Base-by-base conservation (phyloP, 2,113 vertebrate genomes). In the Geococcyx californianus region DNA sequence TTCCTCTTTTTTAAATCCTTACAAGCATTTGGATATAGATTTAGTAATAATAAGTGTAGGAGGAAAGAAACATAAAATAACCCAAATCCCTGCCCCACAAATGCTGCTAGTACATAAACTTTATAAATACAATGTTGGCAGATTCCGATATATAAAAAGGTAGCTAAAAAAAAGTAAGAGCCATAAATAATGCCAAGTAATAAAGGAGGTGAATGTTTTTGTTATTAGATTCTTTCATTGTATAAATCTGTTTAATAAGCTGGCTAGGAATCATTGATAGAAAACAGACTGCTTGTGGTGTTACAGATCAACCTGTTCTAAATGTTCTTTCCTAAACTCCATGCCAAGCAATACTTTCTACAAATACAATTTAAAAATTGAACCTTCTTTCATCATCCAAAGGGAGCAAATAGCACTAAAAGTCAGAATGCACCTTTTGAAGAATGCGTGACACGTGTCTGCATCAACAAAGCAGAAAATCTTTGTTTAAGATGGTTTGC, bases 191-290 rank as follows among this genome's bases (percentile, higher is more conserved):
- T 97, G 97, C 98, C 97, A 98, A 97, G 97, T 98, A 98, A 98
- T 98, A 98, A 98, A 98, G 97, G 96, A 97, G 98, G 98, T 97
- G 97, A 98, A 98, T 96, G 97, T 98, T 98, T 98, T 98, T 98
- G 97, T 98, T 98, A 98, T 98, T 98, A 98, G 98, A 98, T 98
- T 98, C 97, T 97, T 98, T 98, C 97, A 98, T 98, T 98, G 97
- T 98, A 98, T 98, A 98, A 98, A 98, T 98, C 97, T 98, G 98
- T 98, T 98, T 98, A 98, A 98, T 98, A 98, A 98, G 97, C 96
- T 97, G 94, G 97, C 98, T 97, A 97, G 96, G 98, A 98, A 98
- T 97, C 97, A 90, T 82, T 98, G 98, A 98, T 98, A 98, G 98
- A 98, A 98, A 98, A 97, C 98, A 98, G 98, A 98, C 98, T 97